Conservation (phyloP, 2,113 vertebrate genomes). For the Saguinus midas region DNA sequence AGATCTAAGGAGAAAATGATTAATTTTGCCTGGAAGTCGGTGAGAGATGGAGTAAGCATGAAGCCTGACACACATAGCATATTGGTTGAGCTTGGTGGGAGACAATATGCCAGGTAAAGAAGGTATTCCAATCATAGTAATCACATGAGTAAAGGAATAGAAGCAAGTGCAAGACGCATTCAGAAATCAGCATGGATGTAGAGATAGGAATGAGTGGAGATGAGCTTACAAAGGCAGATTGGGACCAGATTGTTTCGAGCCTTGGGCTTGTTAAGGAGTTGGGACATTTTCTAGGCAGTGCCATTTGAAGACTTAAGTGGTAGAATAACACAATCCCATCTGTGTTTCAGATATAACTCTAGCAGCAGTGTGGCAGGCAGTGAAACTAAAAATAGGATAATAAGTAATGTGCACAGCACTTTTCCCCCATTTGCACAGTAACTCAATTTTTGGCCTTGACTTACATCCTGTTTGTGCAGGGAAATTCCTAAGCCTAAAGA, state of each 20-base stretch:
- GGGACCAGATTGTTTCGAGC: neutral
- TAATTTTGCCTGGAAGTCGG: neutral
- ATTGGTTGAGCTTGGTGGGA: neutral
- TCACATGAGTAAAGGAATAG: neutral
- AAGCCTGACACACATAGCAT: neutral
- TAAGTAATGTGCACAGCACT: neutral
- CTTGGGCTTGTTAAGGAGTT: neutral
- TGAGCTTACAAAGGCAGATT: neutral
- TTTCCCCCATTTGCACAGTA: conserved; percentile 55
- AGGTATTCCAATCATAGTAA: neutral
- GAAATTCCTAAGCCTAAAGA: neutral
- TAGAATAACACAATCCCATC: conserved; percentile 39
- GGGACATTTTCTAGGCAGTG: conserved; percentile 48
- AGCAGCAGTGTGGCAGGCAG: conserved; percentile 35
- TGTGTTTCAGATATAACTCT: conserved; percentile 54
- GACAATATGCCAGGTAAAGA: neutral
- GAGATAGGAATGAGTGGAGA: neutral
- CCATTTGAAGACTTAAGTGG: conserved; percentile 25
- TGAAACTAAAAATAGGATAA: conserved; percentile 50
- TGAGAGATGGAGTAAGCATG: neutral
- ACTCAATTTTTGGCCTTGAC: conserved; percentile 55
- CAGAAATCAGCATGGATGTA: neutral
- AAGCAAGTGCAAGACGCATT: neutral
- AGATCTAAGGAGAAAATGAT: neutral
- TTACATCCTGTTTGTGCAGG: conserved; percentile 38